A percentile compares a stretch with the other conserved stretches of the same genome.
Conservation (phyloP, 2,113 vertebrate species). For the Pelusios castaneus region DNA sequence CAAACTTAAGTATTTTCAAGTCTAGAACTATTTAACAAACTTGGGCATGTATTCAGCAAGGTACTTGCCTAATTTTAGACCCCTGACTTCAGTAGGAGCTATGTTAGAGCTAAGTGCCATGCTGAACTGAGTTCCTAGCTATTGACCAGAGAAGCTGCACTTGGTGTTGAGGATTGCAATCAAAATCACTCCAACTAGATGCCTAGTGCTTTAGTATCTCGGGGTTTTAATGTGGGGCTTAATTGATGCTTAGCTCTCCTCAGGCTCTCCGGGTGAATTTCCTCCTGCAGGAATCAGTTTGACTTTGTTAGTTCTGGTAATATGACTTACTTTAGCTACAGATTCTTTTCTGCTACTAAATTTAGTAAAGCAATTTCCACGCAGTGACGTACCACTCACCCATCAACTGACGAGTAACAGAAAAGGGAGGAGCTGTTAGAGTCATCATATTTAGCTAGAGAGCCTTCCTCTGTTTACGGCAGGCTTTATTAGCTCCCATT, state of each 20-base stretch:
- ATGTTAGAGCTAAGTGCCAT: background rate
- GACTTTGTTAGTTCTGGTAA: background rate
- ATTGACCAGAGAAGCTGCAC: accelerated
- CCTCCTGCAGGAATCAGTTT: background rate
- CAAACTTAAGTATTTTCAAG: conserved; percentile 56
- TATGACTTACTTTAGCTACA: background rate
- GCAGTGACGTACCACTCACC: background rate
- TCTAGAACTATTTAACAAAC: conserved; percentile 41
- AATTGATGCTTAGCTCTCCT: background rate
- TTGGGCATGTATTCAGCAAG: conserved; percentile 27
- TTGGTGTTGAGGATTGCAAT: background rate
- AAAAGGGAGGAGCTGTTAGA: background rate
- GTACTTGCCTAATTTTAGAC: conserved; percentile 8
- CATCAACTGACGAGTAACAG: background rate
- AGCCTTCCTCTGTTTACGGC: background rate
- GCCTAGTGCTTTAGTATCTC: background rate
- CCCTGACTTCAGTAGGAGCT: background rate
- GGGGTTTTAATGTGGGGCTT: background rate
- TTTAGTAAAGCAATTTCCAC: background rate
- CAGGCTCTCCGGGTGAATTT: background rate
- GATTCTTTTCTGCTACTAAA: background rate
- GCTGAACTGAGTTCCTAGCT: background rate
- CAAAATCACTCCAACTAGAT: background rate
- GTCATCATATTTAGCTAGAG: background rate
- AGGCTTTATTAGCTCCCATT: background rate